A percentile compares a stretch with the other conserved stretches of the same genome.
Conservation (phyloP, 2,797 vertebrate species). For the Pangasius larnaudii region DNA sequence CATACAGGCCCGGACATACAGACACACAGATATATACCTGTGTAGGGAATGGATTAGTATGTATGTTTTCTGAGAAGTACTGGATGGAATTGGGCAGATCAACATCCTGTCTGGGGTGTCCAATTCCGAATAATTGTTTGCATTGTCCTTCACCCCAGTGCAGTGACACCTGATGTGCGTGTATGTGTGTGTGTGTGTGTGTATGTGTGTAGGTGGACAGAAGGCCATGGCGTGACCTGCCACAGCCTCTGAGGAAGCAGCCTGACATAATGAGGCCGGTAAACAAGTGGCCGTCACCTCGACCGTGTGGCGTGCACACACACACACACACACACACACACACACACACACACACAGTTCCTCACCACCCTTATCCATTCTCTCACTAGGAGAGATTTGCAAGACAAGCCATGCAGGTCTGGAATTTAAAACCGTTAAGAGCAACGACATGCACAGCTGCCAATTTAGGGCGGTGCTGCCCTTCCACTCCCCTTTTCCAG, state of each 20-base stretch:
- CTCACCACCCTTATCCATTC: constrained; percentile 46
- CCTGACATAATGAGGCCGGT: constrained; percentile 83
- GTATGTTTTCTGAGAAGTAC: constrained; percentile 47
- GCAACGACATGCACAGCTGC: constrained; percentile 23
- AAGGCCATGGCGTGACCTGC: constrained; percentile 73
- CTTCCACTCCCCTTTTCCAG: constrained; percentile 1
- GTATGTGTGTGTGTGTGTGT: constrained; percentile 4
- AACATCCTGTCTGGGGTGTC: constrained; percentile 58
- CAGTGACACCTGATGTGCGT: constrained; percentile 45
- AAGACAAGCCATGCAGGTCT: constrained; percentile 37
- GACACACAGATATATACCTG: background rate
- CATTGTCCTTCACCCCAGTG: constrained; percentile 60
- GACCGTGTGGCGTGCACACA: constrained; percentile 57
- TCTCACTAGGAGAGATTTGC: constrained; percentile 41
- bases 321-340: constrained; percentile 45
- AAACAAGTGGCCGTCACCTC: constrained; percentile 80
- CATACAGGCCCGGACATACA: constrained; percentile 1
- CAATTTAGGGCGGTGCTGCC: constrained; percentile 1
- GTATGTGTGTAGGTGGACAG: constrained; percentile 68
- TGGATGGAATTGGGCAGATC: constrained; percentile 50
- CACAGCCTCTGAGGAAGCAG: constrained; percentile 69
- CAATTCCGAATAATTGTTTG: constrained; percentile 62
- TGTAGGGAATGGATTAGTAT: constrained; percentile 15
- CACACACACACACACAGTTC: constrained; percentile 37
- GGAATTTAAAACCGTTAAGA: constrained; percentile 44